Evolutionary conservation across 2,113 vertebrate genomes (phyloP), one percentile per base, ranked within the genome.

Genomic region (Alosa alosa): DNA sequence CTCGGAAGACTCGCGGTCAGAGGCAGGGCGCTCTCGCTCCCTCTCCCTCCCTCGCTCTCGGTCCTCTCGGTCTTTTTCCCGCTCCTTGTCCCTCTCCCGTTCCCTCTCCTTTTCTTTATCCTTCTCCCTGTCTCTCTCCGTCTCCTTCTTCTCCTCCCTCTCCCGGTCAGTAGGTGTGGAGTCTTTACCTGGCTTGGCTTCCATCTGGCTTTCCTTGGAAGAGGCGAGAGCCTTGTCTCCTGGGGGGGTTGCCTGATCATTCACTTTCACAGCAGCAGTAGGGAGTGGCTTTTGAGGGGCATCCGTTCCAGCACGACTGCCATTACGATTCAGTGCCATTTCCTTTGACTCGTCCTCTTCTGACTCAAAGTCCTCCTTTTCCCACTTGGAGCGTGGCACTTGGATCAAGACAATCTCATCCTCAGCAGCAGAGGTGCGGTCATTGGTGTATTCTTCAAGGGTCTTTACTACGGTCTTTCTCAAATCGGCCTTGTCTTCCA

Each of bases 321-420:
- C 1, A 3, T 55, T 49, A 2, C 50, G 52, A 10, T 84, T 84
- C 2, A 91, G 20, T 50, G 89, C 88, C 82, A 91, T 92, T 82
- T 93, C 46, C 85, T 94, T 95, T 47, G 94, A 87, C 2, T 98
- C 97, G 39, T 97, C 96, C n/a, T 97, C 95, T 4, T 96, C 96
- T 5, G 96, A 96, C 83, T 97, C 96, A 20, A 96, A 96, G 86
- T 97, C 97, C 84, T 97, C 96, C 89, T 96, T 97, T 86, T 97
- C 96, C 96, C 96, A 97, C 88, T 96, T 97, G 81, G 96, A 97
- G 50, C 93, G 95, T 87, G 96, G 96, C 75, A 97, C 96, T 91
- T 98, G 96, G 88, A 96, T 91, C 95, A 96, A 96, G 81, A 98
- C 97, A 44, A 98, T 97, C 86, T 96, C 94, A 0, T 95, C 96